Percentiles rank a stretch among this genome's conserved stretches.
Evolutionary conservation across 1,140 invertebrate genomes (phyloP).

Genomic region (Camponotus floridanus): DNA sequence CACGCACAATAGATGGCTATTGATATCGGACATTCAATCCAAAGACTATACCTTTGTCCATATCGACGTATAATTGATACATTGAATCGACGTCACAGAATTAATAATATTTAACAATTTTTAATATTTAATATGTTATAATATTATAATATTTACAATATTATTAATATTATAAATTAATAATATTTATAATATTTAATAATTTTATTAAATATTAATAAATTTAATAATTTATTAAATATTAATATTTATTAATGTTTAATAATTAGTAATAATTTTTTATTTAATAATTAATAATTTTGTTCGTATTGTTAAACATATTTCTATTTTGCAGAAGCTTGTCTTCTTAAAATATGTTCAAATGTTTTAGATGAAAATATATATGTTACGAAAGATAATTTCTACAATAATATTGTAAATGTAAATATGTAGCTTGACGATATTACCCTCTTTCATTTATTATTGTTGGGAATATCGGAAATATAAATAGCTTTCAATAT

Average conservation of each 20-base stretch:
- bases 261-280: no score
- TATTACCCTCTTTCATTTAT: neutral
- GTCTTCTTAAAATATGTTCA: neutral
- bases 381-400: neutral
- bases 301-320: no score
- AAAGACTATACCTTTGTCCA: no score
- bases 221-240: no score
- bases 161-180: no score
- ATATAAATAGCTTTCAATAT: conserved; percentile 6
- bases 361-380: neutral
- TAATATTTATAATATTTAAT: no score
- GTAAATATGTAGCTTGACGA: neutral
- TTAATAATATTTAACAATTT: neutral
- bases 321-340: neutral
- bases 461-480: neutral
- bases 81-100: neutral
- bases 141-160: no score
- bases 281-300: no score
- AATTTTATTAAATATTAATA: no score
- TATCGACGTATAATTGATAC: no score
- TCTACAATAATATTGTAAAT: neutral
- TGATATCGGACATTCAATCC: conserved; percentile 17
- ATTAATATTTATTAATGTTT: no score
- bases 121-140: no score
- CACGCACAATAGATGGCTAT: neutral